Evolutionary conservation across 2,113 vertebrate species (phyloP).

Genomic region (Pseudorectes ferrugineus): DNA sequence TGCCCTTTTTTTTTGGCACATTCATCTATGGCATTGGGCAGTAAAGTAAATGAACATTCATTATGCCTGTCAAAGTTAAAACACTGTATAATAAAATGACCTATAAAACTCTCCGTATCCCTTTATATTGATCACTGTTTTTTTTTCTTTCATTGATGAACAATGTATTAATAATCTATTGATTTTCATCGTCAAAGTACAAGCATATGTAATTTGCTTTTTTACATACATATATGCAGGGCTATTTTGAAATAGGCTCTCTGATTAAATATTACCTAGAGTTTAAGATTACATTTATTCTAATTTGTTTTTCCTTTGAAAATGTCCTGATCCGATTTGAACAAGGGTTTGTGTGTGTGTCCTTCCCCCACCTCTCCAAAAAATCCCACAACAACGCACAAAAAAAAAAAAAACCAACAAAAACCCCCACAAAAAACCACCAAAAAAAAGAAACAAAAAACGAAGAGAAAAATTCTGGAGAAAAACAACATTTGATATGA

Average conservation of each 20-base stretch:
- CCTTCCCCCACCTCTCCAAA: accelerated
- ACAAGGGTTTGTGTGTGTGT: neutral
- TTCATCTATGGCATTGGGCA: neutral
- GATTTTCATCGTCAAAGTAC: neutral
- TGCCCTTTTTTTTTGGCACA: neutral
- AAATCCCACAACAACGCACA: accelerated
- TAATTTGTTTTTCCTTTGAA: neutral
- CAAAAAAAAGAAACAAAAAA: neutral
- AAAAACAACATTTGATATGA: neutral
- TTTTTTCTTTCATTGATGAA: neutral
- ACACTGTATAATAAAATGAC: neutral
- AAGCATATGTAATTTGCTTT: neutral
- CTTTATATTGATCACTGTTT: neutral
- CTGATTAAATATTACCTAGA: neutral
- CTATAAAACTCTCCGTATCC: neutral
- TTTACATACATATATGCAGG: neutral
- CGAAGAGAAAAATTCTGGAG: neutral
- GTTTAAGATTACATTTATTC: neutral
- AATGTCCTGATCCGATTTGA: neutral
- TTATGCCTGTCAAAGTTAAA: neutral
- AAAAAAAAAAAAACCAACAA: neutral
- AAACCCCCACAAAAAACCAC: neutral
- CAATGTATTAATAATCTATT: neutral
- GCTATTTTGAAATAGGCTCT: neutral
- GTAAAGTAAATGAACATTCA: neutral